These are phyloP conservation scores for Mormoops blainvillei DNA, from an alignment of 2,113 vertebrate genomes.

Conservation along the genomic window DNA sequence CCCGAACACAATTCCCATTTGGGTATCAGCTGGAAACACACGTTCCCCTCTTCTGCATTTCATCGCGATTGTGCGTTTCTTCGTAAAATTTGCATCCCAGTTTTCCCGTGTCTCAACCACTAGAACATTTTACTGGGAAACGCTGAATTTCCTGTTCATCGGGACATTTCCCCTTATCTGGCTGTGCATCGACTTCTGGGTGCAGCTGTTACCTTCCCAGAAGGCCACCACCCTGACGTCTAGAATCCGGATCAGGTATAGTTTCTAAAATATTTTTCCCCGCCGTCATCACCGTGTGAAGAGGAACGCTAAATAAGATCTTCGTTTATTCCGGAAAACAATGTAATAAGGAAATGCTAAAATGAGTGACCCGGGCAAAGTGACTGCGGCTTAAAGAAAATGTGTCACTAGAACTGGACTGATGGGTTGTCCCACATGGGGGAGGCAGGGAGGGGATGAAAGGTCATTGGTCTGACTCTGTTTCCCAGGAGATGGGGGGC, in stretches of 20 bases:
- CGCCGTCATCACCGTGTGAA: fast-evolving
- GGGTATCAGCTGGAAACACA: not conserved
- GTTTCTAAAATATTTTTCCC: no score
- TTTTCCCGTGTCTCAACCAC: fast-evolving
- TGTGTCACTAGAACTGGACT: not conserved
- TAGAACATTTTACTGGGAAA: not conserved
- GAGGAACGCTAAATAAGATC: not conserved
- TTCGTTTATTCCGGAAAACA: not conserved
- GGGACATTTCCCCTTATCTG: fast-evolving
- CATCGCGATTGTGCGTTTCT: not conserved
- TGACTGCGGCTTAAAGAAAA: not conserved
- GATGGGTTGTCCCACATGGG: not conserved
- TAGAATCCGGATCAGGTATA: not conserved
- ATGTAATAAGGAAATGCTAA: not conserved
- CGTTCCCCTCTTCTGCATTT: fast-evolving
- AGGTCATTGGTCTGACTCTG: not conserved
- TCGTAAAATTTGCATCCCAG: not conserved
- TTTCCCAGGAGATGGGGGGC: not conserved
- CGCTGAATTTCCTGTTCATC: not conserved
- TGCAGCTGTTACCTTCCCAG: no score
- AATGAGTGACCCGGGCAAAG: not conserved
- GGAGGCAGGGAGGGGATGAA: not conserved
- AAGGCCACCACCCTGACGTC: no score
- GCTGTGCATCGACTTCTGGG: no score
- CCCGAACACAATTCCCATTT: no score